These are phyloP conservation scores for Bradysia coprophila DNA, from an alignment of 1,140 invertebrate species.

Conservation along the genomic window DNA sequence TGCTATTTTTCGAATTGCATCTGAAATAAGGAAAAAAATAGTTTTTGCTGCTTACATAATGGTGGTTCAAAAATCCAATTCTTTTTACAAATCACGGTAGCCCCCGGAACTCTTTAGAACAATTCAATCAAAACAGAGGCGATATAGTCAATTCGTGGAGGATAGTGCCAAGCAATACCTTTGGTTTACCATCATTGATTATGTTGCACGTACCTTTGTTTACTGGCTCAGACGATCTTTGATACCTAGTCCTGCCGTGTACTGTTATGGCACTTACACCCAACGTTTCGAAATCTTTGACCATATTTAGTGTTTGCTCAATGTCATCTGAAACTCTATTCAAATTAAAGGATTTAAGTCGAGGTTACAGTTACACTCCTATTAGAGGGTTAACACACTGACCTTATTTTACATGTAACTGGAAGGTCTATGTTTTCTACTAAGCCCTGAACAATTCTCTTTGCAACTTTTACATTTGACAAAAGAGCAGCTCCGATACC, in stretches of 20 bases:
- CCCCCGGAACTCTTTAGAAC: no score
- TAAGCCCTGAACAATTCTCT: constrained; percentile 62
- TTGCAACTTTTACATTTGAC: constrained; percentile 49
- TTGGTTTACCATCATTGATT: neutral
- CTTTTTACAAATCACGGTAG: no score
- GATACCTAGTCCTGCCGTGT: constrained; percentile 60
- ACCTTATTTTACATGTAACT: constrained; percentile 68
- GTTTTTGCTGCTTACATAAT: constrained; percentile 44
- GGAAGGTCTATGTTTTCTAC: constrained; percentile 60
- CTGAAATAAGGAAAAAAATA: no score
- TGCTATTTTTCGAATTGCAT: constrained; percentile 58
- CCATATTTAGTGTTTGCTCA: constrained; percentile 56
- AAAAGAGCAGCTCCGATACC: constrained; percentile 88
- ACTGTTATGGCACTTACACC: constrained; percentile 85
- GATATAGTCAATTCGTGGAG: no score
- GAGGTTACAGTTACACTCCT: neutral
- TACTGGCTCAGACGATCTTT: neutral
- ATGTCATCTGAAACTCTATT: constrained; percentile 41
- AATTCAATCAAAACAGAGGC: no score
- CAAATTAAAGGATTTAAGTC: neutral
- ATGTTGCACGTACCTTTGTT: neutral
- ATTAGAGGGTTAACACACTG: neutral
- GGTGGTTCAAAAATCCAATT: constrained; percentile 69
- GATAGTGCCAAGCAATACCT: no score
- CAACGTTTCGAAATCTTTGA: constrained; percentile 56